Base-by-base conservation (phyloP, 2,888 invertebrate genomes). In the Torymus aiolomorphi region DNA sequence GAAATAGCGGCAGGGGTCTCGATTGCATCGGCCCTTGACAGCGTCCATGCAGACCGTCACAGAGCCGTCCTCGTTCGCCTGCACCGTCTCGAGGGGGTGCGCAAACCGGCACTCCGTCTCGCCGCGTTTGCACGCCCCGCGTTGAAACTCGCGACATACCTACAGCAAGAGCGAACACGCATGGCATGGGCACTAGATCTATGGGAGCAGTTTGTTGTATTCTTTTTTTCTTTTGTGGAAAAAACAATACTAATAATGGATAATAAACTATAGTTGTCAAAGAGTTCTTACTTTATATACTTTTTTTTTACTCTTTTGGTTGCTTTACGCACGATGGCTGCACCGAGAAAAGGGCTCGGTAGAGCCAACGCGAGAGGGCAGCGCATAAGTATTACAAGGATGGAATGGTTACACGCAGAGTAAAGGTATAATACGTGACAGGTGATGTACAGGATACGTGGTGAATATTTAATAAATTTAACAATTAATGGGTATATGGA, bases 11-110 rank as follows among this genome's bases (percentile, higher is more conserved):
- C 98, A 98, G 94, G 97, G 97, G 94, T 97, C 97, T 95, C 98
- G 97, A 94, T 96, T 95, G 95, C 98, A 98, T 95, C 97, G 96
- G 94, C 97, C 97, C 95, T 97, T 97, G 94, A 98, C 96, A 95
- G 97, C 97, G 95, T 98, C 98, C 97, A 98, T 98, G 97, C 98
- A 98, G 95, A 98, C 97, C 94, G 97, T 97, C 95, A 98, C 97
- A 93, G 97, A 96, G 95, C 97, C 97, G 95, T 98, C 98, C 93
- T 96, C 96, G 94, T 97, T 97, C 93, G 97, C 95, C 93, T 95
- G 95, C 93, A 97, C 97, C 93, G 96, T 95, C 93, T 97, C 96
- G 93, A 97, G 95, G 93, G 98, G 98, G 95, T 98, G 98, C 94
- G 98, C 98, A 95, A 96, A 98, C 94, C 97, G 97, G 95, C 98